Evolutionary conservation across 64 coral and sea anemone genomes (phyloP), one percentile per base, ranked within the genome.

Genomic region (Orbicella faveolata): DNA sequence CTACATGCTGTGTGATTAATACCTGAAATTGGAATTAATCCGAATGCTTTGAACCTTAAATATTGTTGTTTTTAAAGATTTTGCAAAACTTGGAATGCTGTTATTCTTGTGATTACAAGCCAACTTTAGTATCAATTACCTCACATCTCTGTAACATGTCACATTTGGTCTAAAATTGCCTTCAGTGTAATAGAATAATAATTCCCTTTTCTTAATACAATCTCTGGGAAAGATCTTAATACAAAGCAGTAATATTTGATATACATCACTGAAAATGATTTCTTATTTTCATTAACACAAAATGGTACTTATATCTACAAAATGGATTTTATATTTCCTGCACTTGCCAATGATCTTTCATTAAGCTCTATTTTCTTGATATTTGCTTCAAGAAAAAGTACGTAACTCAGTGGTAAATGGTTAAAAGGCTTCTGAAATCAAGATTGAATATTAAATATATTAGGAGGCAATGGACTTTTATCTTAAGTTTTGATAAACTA

Each of bases 21-120:
- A 0, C 11, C 19, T 72, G 52, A 72, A 14, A 41, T 12, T 52
- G 67, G 20, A 36, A 44, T 83, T 44, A 41, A 67, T 63, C 81
- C 34, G 44, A 83, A 67, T 52, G 82, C 64, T 85, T 65, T 21
- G 62, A 72, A 72, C 67, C 9, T 39, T 72, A 53, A 63, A 81
- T 81, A 18, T 30, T 85, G 82, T 85, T 85, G 82, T 72, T 73
- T 72, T 70, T 53, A 41, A 70, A 85, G 82, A 85, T 85, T 85
- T 85, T 41, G 23, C 64, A 41, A 17, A 85, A 85, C 34, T 72
- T 72, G 82, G 63, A 68, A 85, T 85, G 62, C n/a, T 85, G 73
- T 70, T 39, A 72, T 68, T 84, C 44, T 81, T 21, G 35, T 81
- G 23, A 37, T 70, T 30, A 52, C 34, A 85, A 72, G 15, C 37